Base-by-base conservation (phyloP, 1,140 invertebrate species). In the Physella acuta region DNA sequence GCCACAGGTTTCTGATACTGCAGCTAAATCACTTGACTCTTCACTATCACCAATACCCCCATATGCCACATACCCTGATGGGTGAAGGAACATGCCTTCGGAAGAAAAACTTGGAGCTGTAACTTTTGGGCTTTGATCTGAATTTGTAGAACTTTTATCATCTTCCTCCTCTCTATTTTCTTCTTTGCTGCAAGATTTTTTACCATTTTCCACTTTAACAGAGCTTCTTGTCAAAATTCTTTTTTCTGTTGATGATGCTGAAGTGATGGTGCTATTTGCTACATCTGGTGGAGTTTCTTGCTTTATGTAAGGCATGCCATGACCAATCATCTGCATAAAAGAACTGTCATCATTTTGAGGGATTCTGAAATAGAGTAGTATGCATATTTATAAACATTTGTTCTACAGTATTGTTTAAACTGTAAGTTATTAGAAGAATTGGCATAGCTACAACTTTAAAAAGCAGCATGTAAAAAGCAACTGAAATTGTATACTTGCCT, bases 111-210 rank as follows among this genome's bases (percentile, higher is more conserved):
- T 68, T 26, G 66, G 66, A 37, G 55, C 56, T 20, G 69, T 53
- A 17, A 58, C 61, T 5, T 66, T 49, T 34, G 71, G 58, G 58
- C 58, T 70, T 34, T 71, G 65, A 51, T 77, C 72, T 49, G 73
- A 68, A 16, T 69, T 68, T 11, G 72, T 69, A 39, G 68, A 16
- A 59, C 72, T 74, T 33, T 62, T 68, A 20, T 70, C 75, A 60
- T 73, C 49, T 56, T 37, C 24, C 30, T 28, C 52, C 31, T 65
- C 62, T 37, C 30, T 26, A 24, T 58, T 56, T 16, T 2, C 17
- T 28, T n/a, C 17, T 28, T 36, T 67, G 28, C 37, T 44, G 26
- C 51, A n/a, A 31, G 20, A 26, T 34, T 33, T 58, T 33, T 20
- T 33, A 16, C n/a, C 33, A 24, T 34, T 58, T 37, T 62, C 60